These are phyloP conservation scores for Montipora efflorescens DNA, from an alignment of 64 coral and sea anemone genomes.

Conservation along the genomic window DNA sequence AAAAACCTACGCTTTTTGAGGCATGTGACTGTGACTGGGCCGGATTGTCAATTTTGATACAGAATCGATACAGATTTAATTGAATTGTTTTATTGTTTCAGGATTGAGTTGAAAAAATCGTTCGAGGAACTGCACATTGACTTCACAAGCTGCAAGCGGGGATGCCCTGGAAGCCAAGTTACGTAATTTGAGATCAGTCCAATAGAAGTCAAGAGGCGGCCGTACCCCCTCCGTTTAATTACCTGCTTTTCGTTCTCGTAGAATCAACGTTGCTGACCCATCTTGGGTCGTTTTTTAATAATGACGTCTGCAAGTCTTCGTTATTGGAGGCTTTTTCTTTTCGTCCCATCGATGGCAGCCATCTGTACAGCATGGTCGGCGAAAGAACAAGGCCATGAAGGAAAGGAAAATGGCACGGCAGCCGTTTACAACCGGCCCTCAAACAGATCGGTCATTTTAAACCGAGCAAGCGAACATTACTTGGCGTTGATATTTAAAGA, in stretches of 20 bases:
- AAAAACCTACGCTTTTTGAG: too few relatives aligned
- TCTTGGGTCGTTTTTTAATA: neutral
- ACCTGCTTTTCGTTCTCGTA: conserved; percentile 11
- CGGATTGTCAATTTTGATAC: too few relatives aligned
- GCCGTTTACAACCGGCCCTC: neutral
- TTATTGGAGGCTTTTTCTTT: neutral
- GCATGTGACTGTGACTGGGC: too few relatives aligned
- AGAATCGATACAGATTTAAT: too few relatives aligned
- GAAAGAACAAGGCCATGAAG: neutral
- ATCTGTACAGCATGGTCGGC: neutral
- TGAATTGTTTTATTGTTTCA: too few relatives aligned
- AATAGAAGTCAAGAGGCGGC: too few relatives aligned
- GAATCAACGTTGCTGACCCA: conserved; percentile 1
- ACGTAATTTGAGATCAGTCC: too few relatives aligned
- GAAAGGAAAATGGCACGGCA: neutral
- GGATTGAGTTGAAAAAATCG: too few relatives aligned
- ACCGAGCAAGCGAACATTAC: conserved; percentile 4
- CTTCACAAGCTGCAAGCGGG: too few relatives aligned
- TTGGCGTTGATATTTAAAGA: conserved; percentile 34
- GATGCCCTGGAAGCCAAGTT: too few relatives aligned
- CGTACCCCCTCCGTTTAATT: neutral
- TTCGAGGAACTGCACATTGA: too few relatives aligned
- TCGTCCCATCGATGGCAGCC: neutral
- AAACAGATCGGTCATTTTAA: conserved; percentile 29
- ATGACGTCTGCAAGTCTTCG: neutral